phyloP scores from a whole-genome alignment of 2,113 vertebrate genomes.

The Spea bombifrons region DNA sequence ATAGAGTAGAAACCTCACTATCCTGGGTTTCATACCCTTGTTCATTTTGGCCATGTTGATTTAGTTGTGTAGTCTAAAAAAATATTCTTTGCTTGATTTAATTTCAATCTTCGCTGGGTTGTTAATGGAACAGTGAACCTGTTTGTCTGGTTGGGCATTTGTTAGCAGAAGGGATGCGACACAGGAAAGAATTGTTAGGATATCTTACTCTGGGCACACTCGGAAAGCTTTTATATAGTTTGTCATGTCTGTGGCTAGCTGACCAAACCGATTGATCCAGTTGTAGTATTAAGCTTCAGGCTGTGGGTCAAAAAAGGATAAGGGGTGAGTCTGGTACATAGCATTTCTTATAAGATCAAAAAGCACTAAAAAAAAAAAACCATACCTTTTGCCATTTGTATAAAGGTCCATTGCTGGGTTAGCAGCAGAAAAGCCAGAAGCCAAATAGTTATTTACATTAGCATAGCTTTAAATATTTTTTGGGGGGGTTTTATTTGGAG shows the following conservation, averaged over 20 bases:
- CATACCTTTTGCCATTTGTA: conserved; percentile 21
- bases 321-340: conserved; percentile 1
- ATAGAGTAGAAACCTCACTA: no score
- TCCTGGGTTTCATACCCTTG: no score
- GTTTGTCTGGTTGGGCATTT: conserved; percentile 31
- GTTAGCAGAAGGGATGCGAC: conserved; percentile 3
- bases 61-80: not conserved
- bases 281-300: conserved; percentile 29
- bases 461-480: no score
- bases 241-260: conserved; percentile 38
- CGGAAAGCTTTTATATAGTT: not conserved
- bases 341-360: conserved; percentile 28
- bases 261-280: conserved; percentile 28
- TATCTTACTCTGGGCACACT: conserved; percentile 23
- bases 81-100: conserved; percentile 2
- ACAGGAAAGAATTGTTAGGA: conserved; percentile 34
- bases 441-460: no score
- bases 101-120: conserved; percentile 11
- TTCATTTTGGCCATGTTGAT: not conserved
- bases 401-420: no score
- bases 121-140: conserved; percentile 29
- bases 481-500: no score
- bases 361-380: conserved; percentile 7
- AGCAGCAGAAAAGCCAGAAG: no score
- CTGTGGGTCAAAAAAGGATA: conserved; percentile 32